These are phyloP conservation scores for Monomorium pharaonis DNA, from an alignment of 1,140 invertebrate species.

Conservation along the genomic window DNA sequence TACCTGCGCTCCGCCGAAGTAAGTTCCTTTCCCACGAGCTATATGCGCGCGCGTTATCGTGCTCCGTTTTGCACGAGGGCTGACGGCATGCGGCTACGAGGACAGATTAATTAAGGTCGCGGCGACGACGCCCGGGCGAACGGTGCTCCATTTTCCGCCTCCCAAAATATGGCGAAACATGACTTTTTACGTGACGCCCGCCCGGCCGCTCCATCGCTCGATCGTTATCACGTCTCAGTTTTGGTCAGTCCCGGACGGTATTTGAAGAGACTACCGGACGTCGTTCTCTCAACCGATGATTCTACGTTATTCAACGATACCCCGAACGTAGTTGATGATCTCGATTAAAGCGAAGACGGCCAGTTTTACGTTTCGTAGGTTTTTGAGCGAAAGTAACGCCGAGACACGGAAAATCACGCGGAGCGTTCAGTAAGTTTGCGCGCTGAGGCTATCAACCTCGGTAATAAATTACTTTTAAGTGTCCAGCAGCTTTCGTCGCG, in stretches of 20 bases:
- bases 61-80: conserved; percentile 6
- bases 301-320: background rate
- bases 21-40: conserved; percentile 65
- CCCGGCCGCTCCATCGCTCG: too few relatives aligned
- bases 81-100: conserved; percentile 10
- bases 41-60: conserved; percentile 20
- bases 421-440: background rate
- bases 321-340: background rate
- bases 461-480: background rate
- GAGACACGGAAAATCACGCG: background rate
- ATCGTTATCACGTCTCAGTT: background rate
- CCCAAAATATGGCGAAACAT: conserved; percentile 5
- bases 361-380: background rate
- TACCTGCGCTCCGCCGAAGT: background rate
- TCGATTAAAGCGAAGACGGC: background rate
- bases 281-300: background rate
- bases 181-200: background rate
- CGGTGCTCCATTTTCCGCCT: conserved; percentile 10
- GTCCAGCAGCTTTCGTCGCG: background rate
- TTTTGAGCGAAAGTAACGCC: background rate
- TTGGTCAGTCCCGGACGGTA: background rate
- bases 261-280: background rate
- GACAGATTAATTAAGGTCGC: conserved; percentile 65
- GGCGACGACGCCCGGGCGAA: background rate
- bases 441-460: background rate